These are phyloP conservation scores for Gymnoscopelus microlampas DNA, from an alignment of 2,797 vertebrate species.

Conservation along the genomic window DNA sequence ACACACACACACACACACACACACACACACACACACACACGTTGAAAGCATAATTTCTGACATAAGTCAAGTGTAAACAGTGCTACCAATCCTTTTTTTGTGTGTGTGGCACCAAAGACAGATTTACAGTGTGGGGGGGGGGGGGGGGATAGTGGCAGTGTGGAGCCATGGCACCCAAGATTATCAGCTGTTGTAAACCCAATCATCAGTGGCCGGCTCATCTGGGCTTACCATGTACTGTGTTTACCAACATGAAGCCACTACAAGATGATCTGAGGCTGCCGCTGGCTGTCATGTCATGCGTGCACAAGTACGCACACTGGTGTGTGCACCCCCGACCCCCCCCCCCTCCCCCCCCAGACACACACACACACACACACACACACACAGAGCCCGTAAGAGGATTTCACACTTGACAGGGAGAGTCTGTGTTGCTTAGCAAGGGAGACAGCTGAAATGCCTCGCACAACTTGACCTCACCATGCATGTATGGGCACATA, in stretches of 20 bases:
- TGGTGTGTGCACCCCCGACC: not conserved
- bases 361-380: conserved; percentile 20
- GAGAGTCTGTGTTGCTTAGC: conserved; percentile 54
- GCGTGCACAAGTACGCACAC: not conserved
- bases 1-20: no score
- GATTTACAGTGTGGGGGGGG: not conserved
- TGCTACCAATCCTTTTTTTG: no score
- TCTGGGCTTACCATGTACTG: conserved; percentile 65
- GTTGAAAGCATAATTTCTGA: no score
- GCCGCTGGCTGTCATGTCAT: conserved; percentile 45
- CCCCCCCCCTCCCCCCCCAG: conserved; percentile 14
- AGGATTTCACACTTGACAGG: conserved; percentile 71
- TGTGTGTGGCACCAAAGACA: no score
- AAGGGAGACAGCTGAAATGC: conserved; percentile 46
- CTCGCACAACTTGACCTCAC: conserved; percentile 52
- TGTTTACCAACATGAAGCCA: conserved; percentile 76
- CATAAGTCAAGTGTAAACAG: no score
- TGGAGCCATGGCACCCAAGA: not conserved
- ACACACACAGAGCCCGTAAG: conserved; percentile 53
- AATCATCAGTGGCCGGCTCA: conserved; percentile 68
- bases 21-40: no score
- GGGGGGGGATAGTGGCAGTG: not conserved
- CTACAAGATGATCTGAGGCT: conserved; percentile 69
- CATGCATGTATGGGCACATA: conserved; percentile 47
- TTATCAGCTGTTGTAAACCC: conserved; percentile 56